These are phyloP conservation scores for Mus spicilegus DNA, from an alignment of 2,113 vertebrate genomes.

Conservation along the genomic window DNA sequence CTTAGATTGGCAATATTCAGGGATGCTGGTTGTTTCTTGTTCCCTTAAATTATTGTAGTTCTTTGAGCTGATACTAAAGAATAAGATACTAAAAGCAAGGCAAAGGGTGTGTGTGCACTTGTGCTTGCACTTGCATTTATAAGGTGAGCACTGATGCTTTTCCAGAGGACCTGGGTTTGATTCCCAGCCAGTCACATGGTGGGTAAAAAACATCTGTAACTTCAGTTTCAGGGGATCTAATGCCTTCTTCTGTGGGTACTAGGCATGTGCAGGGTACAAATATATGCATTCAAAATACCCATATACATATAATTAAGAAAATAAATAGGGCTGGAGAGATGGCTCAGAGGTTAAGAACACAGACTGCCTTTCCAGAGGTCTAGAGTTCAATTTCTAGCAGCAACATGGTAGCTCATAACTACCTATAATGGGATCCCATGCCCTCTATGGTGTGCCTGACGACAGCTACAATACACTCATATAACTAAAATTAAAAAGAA, in stretches of 20 bases:
- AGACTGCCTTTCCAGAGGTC: no score
- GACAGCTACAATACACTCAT: not conserved
- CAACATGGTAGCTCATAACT: no score
- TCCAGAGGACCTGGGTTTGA: not conserved
- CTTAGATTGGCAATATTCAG: not conserved
- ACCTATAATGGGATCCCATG: no score
- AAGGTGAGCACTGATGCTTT: not conserved
- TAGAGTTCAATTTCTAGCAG: no score
- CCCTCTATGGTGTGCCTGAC: no score
- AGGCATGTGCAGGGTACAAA: not conserved
- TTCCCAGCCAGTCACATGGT: not conserved
- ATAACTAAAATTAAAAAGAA: not conserved
- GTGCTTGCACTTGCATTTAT: no score
- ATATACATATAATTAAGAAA: not conserved
- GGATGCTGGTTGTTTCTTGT: not conserved
- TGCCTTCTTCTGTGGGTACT: not conserved
- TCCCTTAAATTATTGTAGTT: not conserved
- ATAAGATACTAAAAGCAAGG: not conserved
- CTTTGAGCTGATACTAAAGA: not conserved
- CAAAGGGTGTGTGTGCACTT: no score
- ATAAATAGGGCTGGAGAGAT: not conserved
- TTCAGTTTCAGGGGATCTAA: not conserved
- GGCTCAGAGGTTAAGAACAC: no score
- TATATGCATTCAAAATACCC: not conserved
- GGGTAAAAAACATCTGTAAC: not conserved